Conservation (phyloP, 2,113 vertebrate species). For the Rhegmatorhina hoffmannsi region DNA sequence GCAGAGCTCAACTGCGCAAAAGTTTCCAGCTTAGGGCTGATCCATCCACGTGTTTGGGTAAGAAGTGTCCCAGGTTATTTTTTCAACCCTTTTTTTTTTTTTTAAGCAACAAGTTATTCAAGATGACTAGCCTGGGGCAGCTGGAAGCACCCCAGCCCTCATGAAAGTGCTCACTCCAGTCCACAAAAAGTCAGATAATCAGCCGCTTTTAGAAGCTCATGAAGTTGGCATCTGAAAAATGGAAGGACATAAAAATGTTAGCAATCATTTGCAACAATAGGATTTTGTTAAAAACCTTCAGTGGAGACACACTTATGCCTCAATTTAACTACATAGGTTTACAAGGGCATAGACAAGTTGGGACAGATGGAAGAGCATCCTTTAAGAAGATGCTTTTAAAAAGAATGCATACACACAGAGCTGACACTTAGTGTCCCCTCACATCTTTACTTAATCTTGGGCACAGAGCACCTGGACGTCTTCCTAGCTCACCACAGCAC, state of each 20-base stretch:
- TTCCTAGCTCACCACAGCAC: not conserved
- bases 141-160: constrained; percentile 40
- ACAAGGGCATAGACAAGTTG: not conserved
- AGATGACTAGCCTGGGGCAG: constrained; percentile 10
- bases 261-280: not conserved
- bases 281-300: constrained; percentile 1
- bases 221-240: constrained; percentile 5
- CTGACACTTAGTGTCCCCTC: not conserved
- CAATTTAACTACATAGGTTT: constrained; percentile 1
- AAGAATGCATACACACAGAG: not conserved
- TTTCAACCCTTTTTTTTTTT: not conserved
- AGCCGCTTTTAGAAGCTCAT: constrained; percentile 12
- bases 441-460: accelerated
- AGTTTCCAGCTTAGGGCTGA: not conserved
- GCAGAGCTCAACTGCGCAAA: not conserved
- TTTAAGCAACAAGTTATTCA: not conserved
- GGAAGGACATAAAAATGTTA: constrained; percentile 8
- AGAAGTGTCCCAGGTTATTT: not conserved
- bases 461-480: not conserved
- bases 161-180: constrained; percentile 23
- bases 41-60: not conserved
- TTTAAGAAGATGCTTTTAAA: not conserved
- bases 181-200: constrained; percentile 23
- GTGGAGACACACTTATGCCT: not conserved
- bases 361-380: not conserved